phyloP scores from a whole-genome alignment of 2,113 vertebrate species.

The Neoarius graeffei region DNA sequence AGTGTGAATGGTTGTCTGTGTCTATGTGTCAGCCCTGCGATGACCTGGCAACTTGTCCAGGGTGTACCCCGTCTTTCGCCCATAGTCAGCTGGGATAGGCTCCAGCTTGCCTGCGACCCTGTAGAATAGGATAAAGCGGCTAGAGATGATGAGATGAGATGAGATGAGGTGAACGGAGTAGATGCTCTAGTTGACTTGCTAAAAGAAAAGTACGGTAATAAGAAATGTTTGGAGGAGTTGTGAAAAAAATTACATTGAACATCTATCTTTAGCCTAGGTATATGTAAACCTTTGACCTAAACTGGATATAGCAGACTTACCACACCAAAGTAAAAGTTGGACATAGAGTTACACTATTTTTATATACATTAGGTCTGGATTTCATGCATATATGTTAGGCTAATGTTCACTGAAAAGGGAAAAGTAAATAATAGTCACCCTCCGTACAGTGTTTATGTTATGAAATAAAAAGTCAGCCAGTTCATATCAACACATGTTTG shows the following conservation, averaged over 20 bases:
- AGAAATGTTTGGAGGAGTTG: neutral
- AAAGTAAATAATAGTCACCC: neutral
- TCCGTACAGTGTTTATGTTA: neutral
- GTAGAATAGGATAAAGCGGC: too few relatives aligned
- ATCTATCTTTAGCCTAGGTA: neutral
- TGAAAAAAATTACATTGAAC: neutral
- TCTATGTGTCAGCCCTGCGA: too few relatives aligned
- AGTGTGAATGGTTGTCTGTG: too few relatives aligned
- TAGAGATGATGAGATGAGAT: too few relatives aligned
- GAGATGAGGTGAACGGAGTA: too few relatives aligned
- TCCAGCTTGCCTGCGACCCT: too few relatives aligned
- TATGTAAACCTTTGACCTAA: neutral
- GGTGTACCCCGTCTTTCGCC: too few relatives aligned
- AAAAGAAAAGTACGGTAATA: neutral
- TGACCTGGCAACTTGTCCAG: too few relatives aligned
- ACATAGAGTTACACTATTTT: neutral
- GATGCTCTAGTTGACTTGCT: neutral
- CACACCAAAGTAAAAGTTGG: neutral
- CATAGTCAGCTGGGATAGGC: too few relatives aligned
- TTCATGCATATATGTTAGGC: slow-evolving; percentile 5
- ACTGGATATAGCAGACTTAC: neutral
- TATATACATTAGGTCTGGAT: neutral
- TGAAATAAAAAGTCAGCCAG: neutral
- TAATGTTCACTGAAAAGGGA: neutral
- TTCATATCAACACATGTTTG: neutral